Conservation (phyloP, 2,113 vertebrate genomes). For the Conger conger region DNA sequence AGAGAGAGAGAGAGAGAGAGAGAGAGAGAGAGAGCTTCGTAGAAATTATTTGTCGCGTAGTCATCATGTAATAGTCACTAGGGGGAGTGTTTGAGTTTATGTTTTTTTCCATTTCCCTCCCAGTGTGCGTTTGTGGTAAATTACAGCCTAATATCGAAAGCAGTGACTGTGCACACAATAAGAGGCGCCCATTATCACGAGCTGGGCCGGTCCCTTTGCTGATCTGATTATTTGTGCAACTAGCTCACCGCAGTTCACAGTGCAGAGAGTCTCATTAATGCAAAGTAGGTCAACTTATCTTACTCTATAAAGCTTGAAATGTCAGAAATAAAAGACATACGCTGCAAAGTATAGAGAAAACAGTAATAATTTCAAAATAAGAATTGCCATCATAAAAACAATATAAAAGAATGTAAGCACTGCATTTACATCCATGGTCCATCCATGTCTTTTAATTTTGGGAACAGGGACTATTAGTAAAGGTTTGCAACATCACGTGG, state of each 20-base stretch:
- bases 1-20: no score
- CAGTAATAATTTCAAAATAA: background rate
- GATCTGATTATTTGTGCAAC: background rate
- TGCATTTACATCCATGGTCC: background rate
- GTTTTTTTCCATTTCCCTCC: background rate
- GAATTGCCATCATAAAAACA: background rate
- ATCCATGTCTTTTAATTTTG: no score
- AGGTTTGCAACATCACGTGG: no score
- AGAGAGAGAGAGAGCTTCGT: no score
- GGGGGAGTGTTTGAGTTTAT: background rate
- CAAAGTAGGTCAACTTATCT: background rate
- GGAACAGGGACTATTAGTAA: no score
- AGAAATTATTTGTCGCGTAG: background rate
- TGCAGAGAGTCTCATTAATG: background rate
- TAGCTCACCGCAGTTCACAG: background rate
- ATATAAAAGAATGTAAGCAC: background rate
- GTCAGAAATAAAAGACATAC: background rate
- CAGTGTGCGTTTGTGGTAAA: background rate
- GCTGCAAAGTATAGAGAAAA: background rate
- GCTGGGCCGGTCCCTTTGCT: background rate
- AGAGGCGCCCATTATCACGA: background rate
- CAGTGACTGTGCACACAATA: background rate
- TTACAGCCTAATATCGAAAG: background rate
- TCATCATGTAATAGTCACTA: background rate
- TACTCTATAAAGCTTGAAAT: background rate